Evolutionary conservation across 2,888 invertebrate species (phyloP).

Genomic region (Eucriotettix oculatus): DNA sequence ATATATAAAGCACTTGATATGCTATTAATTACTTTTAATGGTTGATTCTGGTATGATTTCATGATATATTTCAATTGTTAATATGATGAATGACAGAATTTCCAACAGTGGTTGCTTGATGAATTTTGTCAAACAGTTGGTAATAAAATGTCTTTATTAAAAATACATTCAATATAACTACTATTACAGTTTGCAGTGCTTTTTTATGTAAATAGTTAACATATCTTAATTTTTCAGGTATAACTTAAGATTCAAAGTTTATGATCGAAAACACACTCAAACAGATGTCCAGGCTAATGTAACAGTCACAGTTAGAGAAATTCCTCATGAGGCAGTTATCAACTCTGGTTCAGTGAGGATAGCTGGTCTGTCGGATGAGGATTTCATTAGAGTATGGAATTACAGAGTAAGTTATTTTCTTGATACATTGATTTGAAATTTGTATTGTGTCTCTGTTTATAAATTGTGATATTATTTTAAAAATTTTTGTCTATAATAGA

Average conservation of each 20-base stretch:
- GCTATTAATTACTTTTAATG: no score
- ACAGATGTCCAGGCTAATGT: constrained; percentile 94
- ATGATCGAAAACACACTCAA: constrained; percentile 87
- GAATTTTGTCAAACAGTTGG: no score
- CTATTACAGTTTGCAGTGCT: no score
- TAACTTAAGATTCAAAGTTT: constrained; percentile 47
- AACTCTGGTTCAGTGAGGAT: constrained; percentile 91
- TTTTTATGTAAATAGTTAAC: constrained; percentile 11
- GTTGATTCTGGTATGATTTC: no score
- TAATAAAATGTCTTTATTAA: no score
- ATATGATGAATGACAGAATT: no score
- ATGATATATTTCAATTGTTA: no score
- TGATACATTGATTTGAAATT: background rate
- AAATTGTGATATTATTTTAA: no score
- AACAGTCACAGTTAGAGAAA: constrained; percentile 82
- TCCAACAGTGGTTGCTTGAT: no score
- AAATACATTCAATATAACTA: no score
- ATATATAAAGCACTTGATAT: no score
- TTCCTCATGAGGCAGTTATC: constrained; percentile 86
- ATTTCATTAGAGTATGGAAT: constrained; percentile 90
- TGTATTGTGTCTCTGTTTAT: background rate
- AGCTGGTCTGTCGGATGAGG: constrained; percentile 87
- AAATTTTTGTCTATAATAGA: constrained; percentile 22
- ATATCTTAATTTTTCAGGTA: constrained; percentile 18
- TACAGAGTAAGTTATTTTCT: constrained; percentile 39